These are phyloP conservation scores for Podotricha telesiphe DNA, from an alignment of 2,888 invertebrate species.

Conservation along the genomic window DNA sequence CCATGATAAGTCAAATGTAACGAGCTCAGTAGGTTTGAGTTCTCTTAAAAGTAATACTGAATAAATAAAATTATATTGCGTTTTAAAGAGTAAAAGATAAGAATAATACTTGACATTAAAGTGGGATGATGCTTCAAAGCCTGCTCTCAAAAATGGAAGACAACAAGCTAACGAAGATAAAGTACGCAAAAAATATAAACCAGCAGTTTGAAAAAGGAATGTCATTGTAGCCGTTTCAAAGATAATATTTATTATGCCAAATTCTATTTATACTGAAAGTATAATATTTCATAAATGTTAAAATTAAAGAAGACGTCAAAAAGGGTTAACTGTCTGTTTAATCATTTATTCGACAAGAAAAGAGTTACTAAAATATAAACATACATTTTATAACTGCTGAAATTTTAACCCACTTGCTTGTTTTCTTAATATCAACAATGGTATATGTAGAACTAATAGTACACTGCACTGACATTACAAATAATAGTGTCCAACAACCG, in stretches of 20 bases:
- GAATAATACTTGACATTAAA: slow-evolving; percentile 32
- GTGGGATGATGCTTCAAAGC: slow-evolving; percentile 37
- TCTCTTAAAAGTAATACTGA: slow-evolving; percentile 38
- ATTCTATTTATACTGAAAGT: neutral
- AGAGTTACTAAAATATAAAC: slow-evolving; percentile 21
- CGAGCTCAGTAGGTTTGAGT: slow-evolving; percentile 38
- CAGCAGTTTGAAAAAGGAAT: slow-evolving; percentile 36
- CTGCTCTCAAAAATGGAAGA: slow-evolving; percentile 38
- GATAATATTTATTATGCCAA: slow-evolving; percentile 27
- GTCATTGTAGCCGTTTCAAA: slow-evolving; percentile 47
- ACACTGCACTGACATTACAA: no score
- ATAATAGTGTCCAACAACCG: no score
- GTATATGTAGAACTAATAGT: no score
- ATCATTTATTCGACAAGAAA: slow-evolving; percentile 26
- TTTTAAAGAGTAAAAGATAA: slow-evolving; percentile 34
- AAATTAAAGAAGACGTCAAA: neutral
- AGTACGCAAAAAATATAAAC: slow-evolving; percentile 42
- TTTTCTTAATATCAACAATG: no score
- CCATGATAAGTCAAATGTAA: slow-evolving; percentile 9
- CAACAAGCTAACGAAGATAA: slow-evolving; percentile 44
- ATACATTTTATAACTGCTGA: neutral
- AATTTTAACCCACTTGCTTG: neutral
- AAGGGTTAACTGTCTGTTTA: neutral
- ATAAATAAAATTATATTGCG: slow-evolving; percentile 26
- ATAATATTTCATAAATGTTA: neutral